Conservation (phyloP, 2,797 vertebrate species). For the Gymnocypris eckloni region DNA sequence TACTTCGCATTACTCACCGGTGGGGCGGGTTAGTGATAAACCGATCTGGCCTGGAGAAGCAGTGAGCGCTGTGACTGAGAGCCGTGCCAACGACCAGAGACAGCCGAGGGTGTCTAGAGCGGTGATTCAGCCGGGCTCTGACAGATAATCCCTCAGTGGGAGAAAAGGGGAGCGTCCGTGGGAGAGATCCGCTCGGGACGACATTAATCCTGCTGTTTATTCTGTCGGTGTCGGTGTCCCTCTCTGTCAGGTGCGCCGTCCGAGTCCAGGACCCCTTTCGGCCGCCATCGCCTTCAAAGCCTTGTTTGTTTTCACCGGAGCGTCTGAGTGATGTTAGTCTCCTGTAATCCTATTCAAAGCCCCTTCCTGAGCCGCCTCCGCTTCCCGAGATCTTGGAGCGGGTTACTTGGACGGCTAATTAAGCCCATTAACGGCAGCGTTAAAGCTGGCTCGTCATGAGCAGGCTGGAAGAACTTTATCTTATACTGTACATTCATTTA, state of each 20-base stretch:
- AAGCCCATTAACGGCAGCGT: constrained; percentile 72
- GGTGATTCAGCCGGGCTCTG: constrained; percentile 62
- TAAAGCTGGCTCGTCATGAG: constrained; percentile 15
- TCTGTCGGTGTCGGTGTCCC: constrained; percentile 67
- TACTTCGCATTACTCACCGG: constrained; percentile 65
- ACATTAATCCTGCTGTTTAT: constrained; percentile 78
- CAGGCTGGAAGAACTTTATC: not conserved
- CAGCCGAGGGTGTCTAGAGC: constrained; percentile 46
- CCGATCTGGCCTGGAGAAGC: constrained; percentile 40
- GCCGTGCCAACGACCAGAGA: constrained; percentile 26
- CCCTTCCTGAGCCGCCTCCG: constrained; percentile 59
- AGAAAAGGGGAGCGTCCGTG: constrained; percentile 43
- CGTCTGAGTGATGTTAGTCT: constrained; percentile 73
- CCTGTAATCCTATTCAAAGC: constrained; percentile 76
- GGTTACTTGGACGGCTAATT: constrained; percentile 79
- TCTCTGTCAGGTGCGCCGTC: constrained; percentile 50
- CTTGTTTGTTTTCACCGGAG: constrained; percentile 73
- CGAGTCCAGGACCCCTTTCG: constrained; percentile 52
- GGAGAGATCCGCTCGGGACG: constrained; percentile 64
- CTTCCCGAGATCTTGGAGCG: constrained; percentile 68
- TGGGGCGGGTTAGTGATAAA: constrained; percentile 61
- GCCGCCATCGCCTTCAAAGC: constrained; percentile 58
- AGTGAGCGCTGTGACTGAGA: constrained; percentile 5
- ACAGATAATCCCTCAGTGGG: constrained; percentile 65
- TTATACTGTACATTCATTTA: not conserved